Conservation (phyloP, 2,888 invertebrate species). For the Tridacna crocea region DNA sequence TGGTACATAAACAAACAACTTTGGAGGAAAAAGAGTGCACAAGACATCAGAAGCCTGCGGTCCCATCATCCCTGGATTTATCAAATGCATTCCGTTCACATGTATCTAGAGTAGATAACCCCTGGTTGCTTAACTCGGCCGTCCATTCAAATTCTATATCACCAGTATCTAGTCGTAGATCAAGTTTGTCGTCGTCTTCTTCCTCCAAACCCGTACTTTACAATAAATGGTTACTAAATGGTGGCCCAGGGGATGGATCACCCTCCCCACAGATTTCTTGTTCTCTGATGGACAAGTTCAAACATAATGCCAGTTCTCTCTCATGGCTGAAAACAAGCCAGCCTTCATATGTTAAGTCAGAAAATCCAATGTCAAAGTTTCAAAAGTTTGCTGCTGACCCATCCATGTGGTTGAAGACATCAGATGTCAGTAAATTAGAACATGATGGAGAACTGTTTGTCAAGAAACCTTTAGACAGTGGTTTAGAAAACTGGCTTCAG, state of each 20-base stretch:
- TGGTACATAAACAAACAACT: not conserved
- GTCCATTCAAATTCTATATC: conserved; percentile 35
- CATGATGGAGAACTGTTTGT: not conserved
- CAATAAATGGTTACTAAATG: conserved; percentile 52
- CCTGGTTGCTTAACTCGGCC: conserved; percentile 46
- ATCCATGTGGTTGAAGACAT: conserved; percentile 45
- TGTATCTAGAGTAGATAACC: conserved; percentile 45
- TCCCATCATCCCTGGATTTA: conserved; percentile 43
- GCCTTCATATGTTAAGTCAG: not conserved
- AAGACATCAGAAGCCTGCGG: conserved; percentile 16
- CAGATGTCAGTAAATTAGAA: not conserved
- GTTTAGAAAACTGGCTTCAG: conserved; percentile 9
- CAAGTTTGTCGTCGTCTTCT: conserved; percentile 24
- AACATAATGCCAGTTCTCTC: conserved; percentile 36
- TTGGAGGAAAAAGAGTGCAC: conserved; percentile 11
- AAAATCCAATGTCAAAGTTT: conserved; percentile 44
- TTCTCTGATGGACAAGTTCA: conserved; percentile 50
- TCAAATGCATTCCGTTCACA: conserved; percentile 12
- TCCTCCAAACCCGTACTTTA: not conserved
- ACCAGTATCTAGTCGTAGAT: conserved; percentile 44
- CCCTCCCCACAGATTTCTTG: conserved; percentile 15
- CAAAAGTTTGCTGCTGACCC: conserved; percentile 18
- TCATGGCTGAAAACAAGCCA: conserved; percentile 38
- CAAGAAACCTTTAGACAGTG: not conserved
- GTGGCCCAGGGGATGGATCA: conserved; percentile 19